Evolutionary conservation across 1,140 invertebrate species (phyloP).

Genomic region (Drosophila sp.): DNA sequence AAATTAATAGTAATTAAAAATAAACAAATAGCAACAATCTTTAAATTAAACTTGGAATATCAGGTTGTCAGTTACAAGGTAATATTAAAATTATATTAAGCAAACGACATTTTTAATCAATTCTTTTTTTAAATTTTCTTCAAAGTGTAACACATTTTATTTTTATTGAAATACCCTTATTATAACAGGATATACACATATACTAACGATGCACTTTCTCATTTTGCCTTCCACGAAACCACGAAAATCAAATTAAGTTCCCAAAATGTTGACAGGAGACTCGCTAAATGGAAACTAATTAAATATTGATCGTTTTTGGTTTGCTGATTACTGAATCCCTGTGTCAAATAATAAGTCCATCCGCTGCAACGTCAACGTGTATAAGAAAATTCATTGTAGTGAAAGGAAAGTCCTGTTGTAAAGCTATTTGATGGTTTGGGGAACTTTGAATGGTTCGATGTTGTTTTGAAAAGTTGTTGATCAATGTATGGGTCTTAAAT

Average conservation of each 20-base stretch:
- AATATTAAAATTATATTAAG: no score
- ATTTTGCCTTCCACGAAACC: not conserved
- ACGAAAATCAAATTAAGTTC: slow-evolving; percentile 17
- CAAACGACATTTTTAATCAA: no score
- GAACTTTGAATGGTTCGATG: not conserved
- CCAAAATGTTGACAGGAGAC: not conserved
- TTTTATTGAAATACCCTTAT: no score
- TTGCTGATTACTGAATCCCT: not conserved
- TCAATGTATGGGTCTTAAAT: slow-evolving; percentile 23
- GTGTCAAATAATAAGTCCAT: not conserved
- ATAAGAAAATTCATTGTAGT: not conserved
- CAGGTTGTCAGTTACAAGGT: no score
- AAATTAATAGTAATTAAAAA: no score
- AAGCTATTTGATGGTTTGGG: not conserved
- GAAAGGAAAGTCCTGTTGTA: not conserved
- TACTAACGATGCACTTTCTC: no score
- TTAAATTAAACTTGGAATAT: no score
- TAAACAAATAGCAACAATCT: no score
- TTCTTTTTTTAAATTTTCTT: no score
- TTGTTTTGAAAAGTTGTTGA: not conserved
- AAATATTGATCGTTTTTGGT: slow-evolving; percentile 6
- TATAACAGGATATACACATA: no score
- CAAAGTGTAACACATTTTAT: no score
- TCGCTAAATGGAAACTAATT: slow-evolving; percentile 8
- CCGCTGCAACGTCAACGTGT: not conserved